Conservation (phyloP, 2,888 invertebrate genomes). For the Euphydryas editha region DNA sequence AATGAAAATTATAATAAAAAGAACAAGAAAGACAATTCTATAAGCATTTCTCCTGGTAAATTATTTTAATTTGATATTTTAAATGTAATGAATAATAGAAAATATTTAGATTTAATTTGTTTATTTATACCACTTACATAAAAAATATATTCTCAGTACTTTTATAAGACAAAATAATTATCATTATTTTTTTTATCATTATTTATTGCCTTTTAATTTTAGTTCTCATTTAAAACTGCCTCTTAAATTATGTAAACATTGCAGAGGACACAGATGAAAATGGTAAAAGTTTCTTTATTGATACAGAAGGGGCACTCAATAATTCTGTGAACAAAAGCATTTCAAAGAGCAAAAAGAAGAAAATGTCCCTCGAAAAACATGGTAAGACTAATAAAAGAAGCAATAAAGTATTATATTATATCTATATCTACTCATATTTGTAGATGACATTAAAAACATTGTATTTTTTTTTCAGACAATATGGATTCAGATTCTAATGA, state of each 20-base stretch:
- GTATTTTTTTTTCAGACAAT: background rate
- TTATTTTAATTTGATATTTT: background rate
- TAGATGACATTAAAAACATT: background rate
- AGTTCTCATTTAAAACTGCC: background rate
- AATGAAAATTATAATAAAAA: background rate
- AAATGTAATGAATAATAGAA: background rate
- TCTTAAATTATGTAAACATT: background rate
- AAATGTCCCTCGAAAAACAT: slow-evolving; percentile 17
- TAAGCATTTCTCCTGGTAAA: background rate
- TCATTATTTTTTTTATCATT: no score
- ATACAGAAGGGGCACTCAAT: slow-evolving; percentile 37
- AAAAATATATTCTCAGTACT: no score
- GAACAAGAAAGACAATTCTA: background rate
- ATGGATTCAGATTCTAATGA: background rate
- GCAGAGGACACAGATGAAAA: slow-evolving; percentile 24
- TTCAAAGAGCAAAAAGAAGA: slow-evolving; percentile 37
- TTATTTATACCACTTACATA: no score
- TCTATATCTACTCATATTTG: background rate
- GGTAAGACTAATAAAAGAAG: slow-evolving; percentile 18
- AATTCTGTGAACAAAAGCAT: slow-evolving; percentile 40
- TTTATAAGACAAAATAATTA: no score
- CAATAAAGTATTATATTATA: background rate
- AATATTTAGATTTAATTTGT: background rate
- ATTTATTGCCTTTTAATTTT: background rate
- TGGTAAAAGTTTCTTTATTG: slow-evolving; percentile 37